Conservation (phyloP, 1,140 invertebrate species). For the Drosophila teissieri region DNA sequence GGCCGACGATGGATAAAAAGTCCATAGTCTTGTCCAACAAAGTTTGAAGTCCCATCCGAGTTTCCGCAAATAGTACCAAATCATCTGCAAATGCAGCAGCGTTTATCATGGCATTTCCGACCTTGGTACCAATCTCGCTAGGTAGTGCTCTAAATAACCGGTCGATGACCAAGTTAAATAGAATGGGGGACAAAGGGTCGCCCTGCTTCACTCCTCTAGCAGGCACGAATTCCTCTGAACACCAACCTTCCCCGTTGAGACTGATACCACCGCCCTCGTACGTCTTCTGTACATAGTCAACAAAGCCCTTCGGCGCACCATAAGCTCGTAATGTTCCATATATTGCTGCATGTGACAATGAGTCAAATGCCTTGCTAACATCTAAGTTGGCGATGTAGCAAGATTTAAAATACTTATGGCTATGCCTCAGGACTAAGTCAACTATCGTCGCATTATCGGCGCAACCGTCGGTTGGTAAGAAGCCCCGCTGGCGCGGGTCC, state of each 20-base stretch:
- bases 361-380: slow-evolving; percentile 32
- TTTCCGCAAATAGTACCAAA: too few relatives aligned
- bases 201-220: slow-evolving; percentile 30
- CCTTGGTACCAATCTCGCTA: background rate
- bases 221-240: slow-evolving; percentile 16
- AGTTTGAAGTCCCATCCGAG: too few relatives aligned
- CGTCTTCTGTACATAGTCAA: too few relatives aligned
- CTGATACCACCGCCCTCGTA: too few relatives aligned
- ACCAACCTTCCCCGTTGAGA: background rate
- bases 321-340: slow-evolving; percentile 1
- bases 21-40: too few relatives aligned
- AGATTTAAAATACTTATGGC: slow-evolving; percentile 9
- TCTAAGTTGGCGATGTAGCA: slow-evolving; percentile 29
- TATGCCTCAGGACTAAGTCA: slow-evolving; percentile 30
- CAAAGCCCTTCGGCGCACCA: background rate
- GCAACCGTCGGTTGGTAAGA: slow-evolving; percentile 32
- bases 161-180: slow-evolving; percentile 19
- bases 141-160: background rate
- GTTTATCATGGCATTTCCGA: slow-evolving; percentile 20
- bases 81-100: slow-evolving; percentile 7
- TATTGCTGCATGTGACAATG: background rate
- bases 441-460: slow-evolving; percentile 24
- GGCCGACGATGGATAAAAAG: too few relatives aligned
- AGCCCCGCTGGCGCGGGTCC: background rate
- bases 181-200: slow-evolving; percentile 13